Evolutionary conservation across 2,113 vertebrate genomes (phyloP).

Genomic region (Mesoclemmys tuberculata): DNA sequence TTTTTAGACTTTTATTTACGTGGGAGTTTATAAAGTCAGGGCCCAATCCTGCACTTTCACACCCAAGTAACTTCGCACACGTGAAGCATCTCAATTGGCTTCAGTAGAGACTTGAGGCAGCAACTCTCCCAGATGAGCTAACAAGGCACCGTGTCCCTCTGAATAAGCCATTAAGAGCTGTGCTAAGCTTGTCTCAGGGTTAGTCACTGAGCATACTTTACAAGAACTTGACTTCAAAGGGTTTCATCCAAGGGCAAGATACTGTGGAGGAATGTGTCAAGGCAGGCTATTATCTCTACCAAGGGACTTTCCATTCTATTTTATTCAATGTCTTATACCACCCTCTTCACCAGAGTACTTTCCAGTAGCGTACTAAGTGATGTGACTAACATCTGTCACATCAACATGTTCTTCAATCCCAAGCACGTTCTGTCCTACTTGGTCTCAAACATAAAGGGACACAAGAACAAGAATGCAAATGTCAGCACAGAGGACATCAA

Average conservation of each 20-base stretch:
- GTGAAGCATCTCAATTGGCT: slow-evolving; percentile 14
- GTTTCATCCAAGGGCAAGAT: neutral
- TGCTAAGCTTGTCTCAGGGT: neutral
- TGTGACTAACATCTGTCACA: fast-evolving
- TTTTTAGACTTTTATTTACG: slow-evolving; percentile 22
- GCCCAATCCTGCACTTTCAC: slow-evolving; percentile 12
- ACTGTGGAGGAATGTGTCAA: neutral
- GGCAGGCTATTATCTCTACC: neutral
- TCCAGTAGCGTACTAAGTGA: neutral
- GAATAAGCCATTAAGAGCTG: fast-evolving
- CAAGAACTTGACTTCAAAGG: neutral
- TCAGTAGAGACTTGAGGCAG: slow-evolving; percentile 14
- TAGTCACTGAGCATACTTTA: neutral
- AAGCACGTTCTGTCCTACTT: neutral
- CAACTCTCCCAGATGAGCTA: neutral
- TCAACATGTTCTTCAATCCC: neutral
- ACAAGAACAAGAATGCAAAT: neutral
- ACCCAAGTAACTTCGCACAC: slow-evolving; percentile 28
- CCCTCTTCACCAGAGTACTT: neutral
- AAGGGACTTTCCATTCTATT: neutral
- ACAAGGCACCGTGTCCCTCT: neutral
- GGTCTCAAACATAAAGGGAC: neutral
- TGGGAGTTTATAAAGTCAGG: slow-evolving; percentile 8
- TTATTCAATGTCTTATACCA: fast-evolving
- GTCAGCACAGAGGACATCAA: neutral